Evolutionary conservation across 2,888 invertebrate species (phyloP).

Genomic region (Thalpophila matura): DNA sequence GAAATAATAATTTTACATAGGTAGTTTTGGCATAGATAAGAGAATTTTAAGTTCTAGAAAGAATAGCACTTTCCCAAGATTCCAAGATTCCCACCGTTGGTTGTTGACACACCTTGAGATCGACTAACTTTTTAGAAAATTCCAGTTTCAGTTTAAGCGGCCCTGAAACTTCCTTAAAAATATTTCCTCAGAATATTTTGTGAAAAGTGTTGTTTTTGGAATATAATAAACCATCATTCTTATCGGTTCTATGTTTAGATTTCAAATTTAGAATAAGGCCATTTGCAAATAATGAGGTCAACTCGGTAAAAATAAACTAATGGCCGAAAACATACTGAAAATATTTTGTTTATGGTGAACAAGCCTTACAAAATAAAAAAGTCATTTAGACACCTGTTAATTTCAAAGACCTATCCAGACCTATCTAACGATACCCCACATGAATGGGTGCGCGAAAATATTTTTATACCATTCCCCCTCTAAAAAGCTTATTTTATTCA

Average conservation of each 20-base stretch:
- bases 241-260: conserved; percentile 48
- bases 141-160: background rate
- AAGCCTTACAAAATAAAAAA: too few species aligned
- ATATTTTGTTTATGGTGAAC: conserved; percentile 24
- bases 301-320: conserved; percentile 17
- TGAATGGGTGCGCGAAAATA: too few species aligned
- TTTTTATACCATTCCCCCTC: too few species aligned
- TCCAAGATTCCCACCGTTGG: too few species aligned
- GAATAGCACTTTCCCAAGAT: too few species aligned
- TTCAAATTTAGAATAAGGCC: conserved; percentile 52
- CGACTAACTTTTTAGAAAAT: background rate
- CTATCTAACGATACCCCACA: too few species aligned
- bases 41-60: too few species aligned
- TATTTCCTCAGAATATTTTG: background rate
- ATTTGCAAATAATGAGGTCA: conserved; percentile 44
- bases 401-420: too few species aligned
- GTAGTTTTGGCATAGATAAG: too few species aligned
- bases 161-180: background rate
- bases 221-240: conserved; percentile 25
- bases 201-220: conserved; percentile 17
- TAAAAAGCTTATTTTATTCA: too few species aligned
- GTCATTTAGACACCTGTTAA: too few species aligned
- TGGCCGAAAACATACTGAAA: conserved; percentile 11
- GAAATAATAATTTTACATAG: background rate
- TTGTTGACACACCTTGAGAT: background rate